These are phyloP conservation scores for Pterostichus madidus DNA, from an alignment of 2,888 invertebrate genomes.

Conservation along the genomic window DNA sequence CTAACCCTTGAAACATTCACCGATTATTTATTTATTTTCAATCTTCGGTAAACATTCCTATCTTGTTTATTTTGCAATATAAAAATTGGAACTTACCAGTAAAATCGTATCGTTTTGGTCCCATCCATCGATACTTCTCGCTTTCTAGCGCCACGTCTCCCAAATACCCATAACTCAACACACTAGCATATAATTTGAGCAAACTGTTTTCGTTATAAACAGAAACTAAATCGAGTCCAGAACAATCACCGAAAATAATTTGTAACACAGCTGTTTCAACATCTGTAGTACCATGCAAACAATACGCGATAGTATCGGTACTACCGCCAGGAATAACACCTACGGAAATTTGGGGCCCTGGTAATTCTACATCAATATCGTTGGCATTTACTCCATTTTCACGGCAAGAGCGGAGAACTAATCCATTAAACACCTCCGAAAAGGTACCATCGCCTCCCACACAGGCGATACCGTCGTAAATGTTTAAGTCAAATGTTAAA, in stretches of 20 bases:
- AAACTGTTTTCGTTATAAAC: conserved; percentile 82
- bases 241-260: conserved; percentile 87
- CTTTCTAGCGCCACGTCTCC: conserved; percentile 90
- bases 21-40: too few relatives aligned
- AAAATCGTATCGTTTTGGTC: conserved; percentile 89
- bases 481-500: conserved; percentile 79
- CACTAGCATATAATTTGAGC: conserved; percentile 85
- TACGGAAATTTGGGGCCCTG: conserved; percentile 79
- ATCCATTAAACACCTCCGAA: conserved; percentile 88
- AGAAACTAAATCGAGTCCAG: conserved; percentile 88
- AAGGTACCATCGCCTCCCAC: conserved; percentile 94
- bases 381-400: conserved; percentile 79
- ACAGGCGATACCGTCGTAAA: conserved; percentile 85
- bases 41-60: too few relatives aligned
- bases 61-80: not conserved
- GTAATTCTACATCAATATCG: conserved; percentile 78
- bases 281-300: conserved; percentile 89
- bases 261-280: conserved; percentile 89
- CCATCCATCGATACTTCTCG: conserved; percentile 91
- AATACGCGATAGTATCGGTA: conserved; percentile 89
- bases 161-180: conserved; percentile 91
- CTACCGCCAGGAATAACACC: conserved; percentile 85
- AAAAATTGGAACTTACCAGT: conserved; percentile 78
- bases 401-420: conserved; percentile 81
- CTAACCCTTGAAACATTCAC: too few relatives aligned